Conservation (phyloP, 2,888 invertebrate species). For the Nesidiocoris tenuis region DNA sequence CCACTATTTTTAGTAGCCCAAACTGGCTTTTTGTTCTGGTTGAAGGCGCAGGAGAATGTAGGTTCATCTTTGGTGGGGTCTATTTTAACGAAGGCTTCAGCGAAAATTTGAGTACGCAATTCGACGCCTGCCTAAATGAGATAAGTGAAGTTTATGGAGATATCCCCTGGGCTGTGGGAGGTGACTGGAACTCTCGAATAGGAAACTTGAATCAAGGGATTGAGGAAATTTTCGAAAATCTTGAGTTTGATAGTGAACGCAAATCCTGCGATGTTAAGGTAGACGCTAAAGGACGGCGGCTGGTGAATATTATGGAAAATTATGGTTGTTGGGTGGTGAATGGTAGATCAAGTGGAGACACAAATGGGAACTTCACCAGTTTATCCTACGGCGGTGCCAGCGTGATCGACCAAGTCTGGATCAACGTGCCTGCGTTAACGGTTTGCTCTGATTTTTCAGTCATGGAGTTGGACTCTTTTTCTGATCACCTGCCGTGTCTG, state of each 20-base stretch:
- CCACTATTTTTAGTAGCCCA: neutral
- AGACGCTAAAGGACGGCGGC: neutral
- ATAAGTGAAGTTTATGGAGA: neutral
- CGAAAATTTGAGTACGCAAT: neutral
- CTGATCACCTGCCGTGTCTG: neutral
- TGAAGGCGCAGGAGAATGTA: neutral
- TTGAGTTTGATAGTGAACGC: neutral
- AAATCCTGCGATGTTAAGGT: neutral
- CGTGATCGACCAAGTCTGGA: neutral
- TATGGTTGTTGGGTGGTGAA: neutral
- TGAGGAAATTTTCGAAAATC: neutral
- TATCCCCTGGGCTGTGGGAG: neutral
- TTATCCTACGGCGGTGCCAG: neutral
- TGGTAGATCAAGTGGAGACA: neutral
- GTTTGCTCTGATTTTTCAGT: neutral
- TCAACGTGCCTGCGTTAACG: neutral
- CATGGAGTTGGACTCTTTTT: neutral
- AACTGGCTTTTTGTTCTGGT: neutral
- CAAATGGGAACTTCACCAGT: neutral
- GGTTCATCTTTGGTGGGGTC: neutral
- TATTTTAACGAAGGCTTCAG: neutral
- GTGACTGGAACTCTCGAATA: neutral
- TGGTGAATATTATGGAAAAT: neutral
- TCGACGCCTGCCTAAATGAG: neutral
- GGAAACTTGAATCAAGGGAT: neutral